phyloP scores from a whole-genome alignment of 1,140 invertebrate species.

The Luehdorfia chinensis region DNA sequence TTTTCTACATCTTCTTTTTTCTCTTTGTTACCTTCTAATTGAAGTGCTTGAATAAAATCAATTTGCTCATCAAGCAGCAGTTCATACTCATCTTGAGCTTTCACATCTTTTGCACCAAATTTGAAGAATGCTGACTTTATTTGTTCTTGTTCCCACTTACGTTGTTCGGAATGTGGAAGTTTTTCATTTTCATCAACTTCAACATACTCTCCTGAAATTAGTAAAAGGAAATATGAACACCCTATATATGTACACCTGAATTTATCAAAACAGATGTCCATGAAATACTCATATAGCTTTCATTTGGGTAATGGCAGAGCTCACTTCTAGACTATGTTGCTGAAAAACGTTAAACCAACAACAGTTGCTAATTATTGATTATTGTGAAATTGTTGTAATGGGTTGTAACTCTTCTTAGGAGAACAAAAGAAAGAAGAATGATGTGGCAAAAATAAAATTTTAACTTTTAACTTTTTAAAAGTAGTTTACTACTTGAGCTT shows the following conservation, averaged over 20 bases:
- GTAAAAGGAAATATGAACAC: no score
- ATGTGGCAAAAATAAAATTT: no score
- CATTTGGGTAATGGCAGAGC: no score
- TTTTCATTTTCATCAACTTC: constrained; percentile 94
- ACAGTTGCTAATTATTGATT: no score
- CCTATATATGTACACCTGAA: neutral
- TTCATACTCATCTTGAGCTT: constrained; percentile 90
- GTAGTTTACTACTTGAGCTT: no score
- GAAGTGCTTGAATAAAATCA: constrained; percentile 96
- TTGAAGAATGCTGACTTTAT: constrained; percentile 94
- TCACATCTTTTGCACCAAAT: constrained; percentile 95
- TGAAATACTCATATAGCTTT: no score
- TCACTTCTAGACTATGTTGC: no score
- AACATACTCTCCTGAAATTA: constrained; percentile 82
- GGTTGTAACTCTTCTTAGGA: no score
- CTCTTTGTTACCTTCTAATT: constrained; percentile 89
- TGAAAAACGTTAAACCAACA: no score
- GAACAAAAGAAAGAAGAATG: no score
- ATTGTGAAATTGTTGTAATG: no score
- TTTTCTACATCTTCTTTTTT: constrained; percentile 79
- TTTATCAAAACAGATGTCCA: neutral
- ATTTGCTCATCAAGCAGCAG: constrained; percentile 97
- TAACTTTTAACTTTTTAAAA: no score
- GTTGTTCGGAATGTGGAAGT: constrained; percentile 94
- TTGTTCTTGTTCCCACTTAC: constrained; percentile 99